A percentile compares a stretch with the other conserved stretches of the same genome.
These are phyloP conservation scores for Eurystomus gularis DNA, from an alignment of 2,113 vertebrate species.

Conservation along the genomic window DNA sequence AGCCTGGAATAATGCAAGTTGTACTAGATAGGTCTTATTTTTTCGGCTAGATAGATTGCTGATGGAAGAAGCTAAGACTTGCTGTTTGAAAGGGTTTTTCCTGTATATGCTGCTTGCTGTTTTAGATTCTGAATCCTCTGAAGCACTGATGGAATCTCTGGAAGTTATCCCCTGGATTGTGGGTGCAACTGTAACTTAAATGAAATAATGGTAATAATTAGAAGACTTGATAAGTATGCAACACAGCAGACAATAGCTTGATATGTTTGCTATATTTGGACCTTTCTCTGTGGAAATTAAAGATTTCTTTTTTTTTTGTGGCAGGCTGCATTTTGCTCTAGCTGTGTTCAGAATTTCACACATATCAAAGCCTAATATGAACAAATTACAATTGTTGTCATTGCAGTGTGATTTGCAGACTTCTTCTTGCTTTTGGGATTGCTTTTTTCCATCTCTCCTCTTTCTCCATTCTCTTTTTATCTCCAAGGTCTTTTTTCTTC, in stretches of 20 bases:
- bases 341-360: background rate
- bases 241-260: background rate
- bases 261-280: background rate
- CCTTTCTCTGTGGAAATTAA: constrained; percentile 2
- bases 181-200: constrained; percentile 22
- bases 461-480: background rate
- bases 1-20: background rate
- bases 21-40: background rate
- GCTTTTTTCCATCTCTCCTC: background rate
- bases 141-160: constrained; percentile 1
- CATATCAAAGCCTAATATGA: background rate
- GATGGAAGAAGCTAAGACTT: background rate
- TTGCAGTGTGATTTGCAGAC: background rate
- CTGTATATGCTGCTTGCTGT: background rate
- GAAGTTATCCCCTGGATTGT: background rate
- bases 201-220: constrained; percentile 9
- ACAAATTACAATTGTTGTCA: background rate
- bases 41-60: background rate
- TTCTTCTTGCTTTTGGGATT: background rate
- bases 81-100: background rate
- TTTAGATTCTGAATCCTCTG: background rate
- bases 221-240: background rate
- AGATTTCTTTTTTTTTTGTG: background rate
- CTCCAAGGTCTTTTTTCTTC: background rate
- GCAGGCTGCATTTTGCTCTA: background rate